Evolutionary conservation across 2,113 vertebrate species (phyloP).

Genomic region (Phalacrocorax pelagicus): DNA sequence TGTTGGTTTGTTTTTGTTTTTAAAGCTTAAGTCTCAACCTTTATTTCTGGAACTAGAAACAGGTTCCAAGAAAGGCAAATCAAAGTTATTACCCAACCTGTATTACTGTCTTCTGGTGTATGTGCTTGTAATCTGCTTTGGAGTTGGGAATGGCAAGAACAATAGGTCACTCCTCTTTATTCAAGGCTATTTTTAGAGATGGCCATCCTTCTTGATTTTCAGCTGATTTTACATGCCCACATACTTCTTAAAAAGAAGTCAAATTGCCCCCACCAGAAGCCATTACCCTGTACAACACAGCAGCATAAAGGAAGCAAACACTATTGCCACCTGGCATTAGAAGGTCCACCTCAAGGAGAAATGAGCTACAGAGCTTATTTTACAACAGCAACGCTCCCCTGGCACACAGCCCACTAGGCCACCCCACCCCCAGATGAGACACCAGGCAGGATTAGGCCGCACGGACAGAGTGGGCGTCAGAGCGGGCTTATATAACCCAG

Average conservation of each 20-base stretch:
- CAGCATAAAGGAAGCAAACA: not conserved
- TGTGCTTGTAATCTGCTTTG: not conserved
- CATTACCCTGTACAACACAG: not conserved
- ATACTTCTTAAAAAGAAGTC: not conserved
- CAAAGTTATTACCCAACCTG: not conserved
- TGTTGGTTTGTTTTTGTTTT: not conserved
- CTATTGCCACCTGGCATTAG: not conserved
- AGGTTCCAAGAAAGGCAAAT: not conserved
- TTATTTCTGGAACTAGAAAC: not conserved
- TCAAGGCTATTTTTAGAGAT: not conserved
- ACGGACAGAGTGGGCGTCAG: not conserved
- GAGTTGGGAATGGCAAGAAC: not conserved
- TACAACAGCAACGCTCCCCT: not conserved
- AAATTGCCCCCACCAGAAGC: not conserved
- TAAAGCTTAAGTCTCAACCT: not conserved
- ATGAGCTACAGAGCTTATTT: accelerated
- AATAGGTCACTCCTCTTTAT: not conserved
- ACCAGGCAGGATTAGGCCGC: not conserved
- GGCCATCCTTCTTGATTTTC: not conserved
- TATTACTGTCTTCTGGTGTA: not conserved
- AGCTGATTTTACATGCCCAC: not conserved
- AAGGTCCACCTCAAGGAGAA: not conserved
- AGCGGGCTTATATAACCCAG: not conserved
- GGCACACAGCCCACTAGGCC: not conserved
- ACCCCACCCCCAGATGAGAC: not conserved